Base-by-base conservation (phyloP, 1,140 invertebrate genomes). In the Eubasilissa regina region DNA sequence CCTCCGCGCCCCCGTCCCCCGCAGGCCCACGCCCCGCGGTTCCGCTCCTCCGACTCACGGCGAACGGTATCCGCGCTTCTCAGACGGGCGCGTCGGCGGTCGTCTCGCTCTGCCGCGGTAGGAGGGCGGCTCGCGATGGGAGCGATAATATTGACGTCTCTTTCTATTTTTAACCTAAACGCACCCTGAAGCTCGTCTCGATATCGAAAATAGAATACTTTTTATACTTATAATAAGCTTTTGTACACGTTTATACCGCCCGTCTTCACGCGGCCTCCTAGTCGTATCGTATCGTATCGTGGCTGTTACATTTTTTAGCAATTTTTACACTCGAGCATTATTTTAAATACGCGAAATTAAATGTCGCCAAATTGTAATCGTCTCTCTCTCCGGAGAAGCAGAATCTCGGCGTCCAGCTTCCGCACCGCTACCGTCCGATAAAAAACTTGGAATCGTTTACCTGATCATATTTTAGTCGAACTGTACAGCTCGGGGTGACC, bases 31-130 rank as follows among this genome's bases (percentile, higher is more conserved):
- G 10, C 35, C 35, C 60, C 60, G 35, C 35, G 60, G 19, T 64
- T n/a, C 11, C n/a, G 11, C n/a, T 21, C 19, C 25, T 35, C 35
- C 60, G 15, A 12, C 35, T 64, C 25, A 9, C 35, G 19, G n/a
- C 12, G 53, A 55, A 55, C 78, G 83, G 85, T 82, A 84, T 85
- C 85, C 85, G 86, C 87, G 88, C 87, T 85, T 87, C 88, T 88
- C 87, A 82, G 84, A 82, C 80, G 79, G 83, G 64, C 66, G 60
- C 11, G 21, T n/a, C 35, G 70, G 17, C 47, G 48, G 13, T 21
- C 51, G 17, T 73, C 70, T 25, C 51, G 21, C 48, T 73, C 51
- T 21, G 47, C 15, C 70, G 70, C 51, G 48, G 15, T 35, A 35
- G 25, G 25, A 66, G 21, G 19, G 62, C 25, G 25, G 1, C 6